Conservation (phyloP, 2,888 invertebrate genomes). For the Eupithecia dodoneata region DNA sequence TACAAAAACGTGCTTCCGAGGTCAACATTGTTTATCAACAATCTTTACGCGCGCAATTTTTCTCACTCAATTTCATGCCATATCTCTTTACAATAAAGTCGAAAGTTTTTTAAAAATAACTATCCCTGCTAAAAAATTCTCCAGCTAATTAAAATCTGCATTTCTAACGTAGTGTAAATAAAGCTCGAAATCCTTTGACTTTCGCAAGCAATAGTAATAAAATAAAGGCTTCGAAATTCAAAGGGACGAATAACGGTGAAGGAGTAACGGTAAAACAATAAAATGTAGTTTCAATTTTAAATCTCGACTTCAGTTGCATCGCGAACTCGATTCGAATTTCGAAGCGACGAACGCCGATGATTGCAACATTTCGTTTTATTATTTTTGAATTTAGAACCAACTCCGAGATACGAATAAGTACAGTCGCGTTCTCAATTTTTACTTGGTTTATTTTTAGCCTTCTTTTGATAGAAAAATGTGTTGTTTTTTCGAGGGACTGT, state of each 20-base stretch:
- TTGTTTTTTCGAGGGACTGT: neutral
- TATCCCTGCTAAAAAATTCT: neutral
- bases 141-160: slow-evolving; percentile 18
- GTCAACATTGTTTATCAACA: slow-evolving; percentile 15
- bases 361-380: slow-evolving; percentile 54
- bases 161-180: slow-evolving; percentile 5
- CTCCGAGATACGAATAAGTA: neutral
- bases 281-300: slow-evolving; percentile 62
- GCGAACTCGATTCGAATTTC: slow-evolving; percentile 52
- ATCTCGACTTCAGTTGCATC: slow-evolving; percentile 42
- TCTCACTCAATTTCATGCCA: neutral
- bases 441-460: neutral
- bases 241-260: slow-evolving; percentile 77
- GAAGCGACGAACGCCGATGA: slow-evolving; percentile 42
- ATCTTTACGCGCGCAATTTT: slow-evolving; percentile 11
- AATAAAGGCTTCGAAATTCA: slow-evolving; percentile 57
- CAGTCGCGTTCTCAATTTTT: slow-evolving; percentile 9
- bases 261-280: slow-evolving; percentile 72
- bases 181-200: slow-evolving; percentile 6
- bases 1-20: slow-evolving; percentile 15
- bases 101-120: slow-evolving; percentile 6
- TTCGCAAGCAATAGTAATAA: slow-evolving; percentile 16
- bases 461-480: neutral
- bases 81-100: slow-evolving; percentile 1
- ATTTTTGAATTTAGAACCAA: slow-evolving; percentile 54